Evolutionary conservation across 1,140 invertebrate genomes (phyloP).

Genomic region (Listronotus bonariensis): DNA sequence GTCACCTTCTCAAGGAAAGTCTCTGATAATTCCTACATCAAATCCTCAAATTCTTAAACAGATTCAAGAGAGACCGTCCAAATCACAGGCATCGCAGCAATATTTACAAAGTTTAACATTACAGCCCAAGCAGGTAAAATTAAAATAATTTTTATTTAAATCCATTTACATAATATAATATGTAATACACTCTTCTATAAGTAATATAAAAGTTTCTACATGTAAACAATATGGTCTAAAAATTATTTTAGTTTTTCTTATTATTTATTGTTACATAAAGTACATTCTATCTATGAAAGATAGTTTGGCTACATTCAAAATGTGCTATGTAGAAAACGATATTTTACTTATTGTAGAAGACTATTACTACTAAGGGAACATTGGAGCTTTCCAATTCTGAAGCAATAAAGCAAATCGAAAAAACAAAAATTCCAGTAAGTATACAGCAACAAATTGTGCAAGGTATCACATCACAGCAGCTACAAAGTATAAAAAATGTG

Average conservation of each 20-base stretch:
- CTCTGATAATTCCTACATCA: constrained; percentile 49
- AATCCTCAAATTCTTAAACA: constrained; percentile 47
- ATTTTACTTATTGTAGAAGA: constrained; percentile 16
- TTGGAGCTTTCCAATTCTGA: constrained; percentile 20
- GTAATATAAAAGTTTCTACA: neutral
- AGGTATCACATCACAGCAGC: constrained; percentile 48
- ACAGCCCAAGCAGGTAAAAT: constrained; percentile 42
- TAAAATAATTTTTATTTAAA: too few relatives aligned
- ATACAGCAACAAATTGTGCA: constrained; percentile 50
- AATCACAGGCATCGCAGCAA: constrained; percentile 44
- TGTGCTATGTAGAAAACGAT: too few relatives aligned
- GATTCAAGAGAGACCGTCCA: constrained; percentile 44
- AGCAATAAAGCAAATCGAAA: constrained; percentile 35
- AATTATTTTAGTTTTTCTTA: too few relatives aligned
- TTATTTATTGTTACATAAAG: too few relatives aligned
- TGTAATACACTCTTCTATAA: neutral
- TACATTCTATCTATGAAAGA: too few relatives aligned
- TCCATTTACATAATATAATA: too few relatives aligned
- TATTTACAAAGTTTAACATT: constrained; percentile 43
- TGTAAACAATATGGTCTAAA: neutral
- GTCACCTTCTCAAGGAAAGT: constrained; percentile 51
- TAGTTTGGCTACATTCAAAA: too few relatives aligned
- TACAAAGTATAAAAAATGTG: constrained; percentile 52
- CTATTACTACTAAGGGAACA: constrained; percentile 11
- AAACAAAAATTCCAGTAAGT: constrained; percentile 40